Percentiles rank a stretch among this genome's conserved stretches.
These are phyloP conservation scores for Corvus hawaiiensis DNA, from an alignment of 2,113 vertebrate genomes.

Conservation along the genomic window DNA sequence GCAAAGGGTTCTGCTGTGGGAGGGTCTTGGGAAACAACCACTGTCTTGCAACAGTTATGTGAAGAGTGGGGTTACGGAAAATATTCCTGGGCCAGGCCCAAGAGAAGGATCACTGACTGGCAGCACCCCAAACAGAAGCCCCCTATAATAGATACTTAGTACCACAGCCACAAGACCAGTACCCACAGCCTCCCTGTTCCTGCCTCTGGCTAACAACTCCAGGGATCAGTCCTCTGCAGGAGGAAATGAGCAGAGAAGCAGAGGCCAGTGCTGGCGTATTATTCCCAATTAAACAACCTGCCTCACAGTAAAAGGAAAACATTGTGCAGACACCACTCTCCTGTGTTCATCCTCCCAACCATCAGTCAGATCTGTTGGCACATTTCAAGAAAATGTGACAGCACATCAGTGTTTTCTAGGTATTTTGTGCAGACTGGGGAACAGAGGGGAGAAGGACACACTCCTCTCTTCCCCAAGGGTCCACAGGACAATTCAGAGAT, in stretches of 20 bases:
- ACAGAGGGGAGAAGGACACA: neutral
- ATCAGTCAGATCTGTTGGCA: neutral
- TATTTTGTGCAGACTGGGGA: neutral
- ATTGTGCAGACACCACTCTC: neutral
- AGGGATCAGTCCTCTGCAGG: neutral
- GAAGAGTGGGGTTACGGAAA: neutral
- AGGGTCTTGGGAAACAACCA: neutral
- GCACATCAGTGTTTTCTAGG: neutral
- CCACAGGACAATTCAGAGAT: neutral
- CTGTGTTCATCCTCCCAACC: neutral
- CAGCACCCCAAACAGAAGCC: neutral
- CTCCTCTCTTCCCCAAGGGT: neutral
- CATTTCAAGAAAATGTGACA: neutral
- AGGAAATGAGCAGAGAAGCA: neutral
- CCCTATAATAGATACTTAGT: neutral
- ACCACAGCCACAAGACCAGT: neutral
- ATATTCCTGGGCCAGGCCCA: neutral
- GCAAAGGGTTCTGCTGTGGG: neutral
- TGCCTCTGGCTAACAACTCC: neutral
- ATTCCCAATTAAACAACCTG: neutral
- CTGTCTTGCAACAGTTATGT: rapidly evolving
- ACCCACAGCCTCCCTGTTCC: neutral
- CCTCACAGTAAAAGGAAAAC: neutral
- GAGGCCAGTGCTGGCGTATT: neutral
- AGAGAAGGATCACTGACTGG: no score